Percentiles rank a stretch among this genome's conserved stretches.
These are phyloP conservation scores for Rhamphomyia laevipes DNA, from an alignment of 2,888 invertebrate species.

Conservation along the genomic window DNA sequence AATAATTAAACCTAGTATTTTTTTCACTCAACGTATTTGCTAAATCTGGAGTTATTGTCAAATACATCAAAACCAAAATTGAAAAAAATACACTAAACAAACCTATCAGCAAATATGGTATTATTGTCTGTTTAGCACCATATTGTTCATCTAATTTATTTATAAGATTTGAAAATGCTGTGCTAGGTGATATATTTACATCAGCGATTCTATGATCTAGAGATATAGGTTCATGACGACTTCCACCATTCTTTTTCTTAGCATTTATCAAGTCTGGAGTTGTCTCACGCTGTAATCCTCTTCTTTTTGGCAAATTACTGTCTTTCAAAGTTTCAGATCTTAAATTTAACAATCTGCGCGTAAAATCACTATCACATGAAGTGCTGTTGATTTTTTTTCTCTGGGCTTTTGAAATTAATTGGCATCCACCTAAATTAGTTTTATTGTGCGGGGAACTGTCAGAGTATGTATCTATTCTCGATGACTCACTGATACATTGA, in stretches of 20 bases:
- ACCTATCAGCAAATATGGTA: constrained; percentile 51
- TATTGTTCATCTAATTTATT: constrained; percentile 21
- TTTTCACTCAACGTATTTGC: constrained; percentile 29
- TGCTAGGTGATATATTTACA: constrained; percentile 19
- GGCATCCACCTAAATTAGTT: not conserved
- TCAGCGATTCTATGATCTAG: not conserved
- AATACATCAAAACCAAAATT: constrained; percentile 52
- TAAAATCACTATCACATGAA: constrained; percentile 43
- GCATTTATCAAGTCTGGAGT: not conserved
- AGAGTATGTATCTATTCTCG: not conserved
- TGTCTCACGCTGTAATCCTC: not conserved
- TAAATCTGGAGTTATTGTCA: constrained; percentile 42
- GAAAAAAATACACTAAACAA: constrained; percentile 53
- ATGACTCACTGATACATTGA: not conserved
- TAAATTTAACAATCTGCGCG: constrained; percentile 38
- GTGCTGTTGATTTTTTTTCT: not conserved
- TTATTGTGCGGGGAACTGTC: not conserved
- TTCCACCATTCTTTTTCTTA: not conserved
- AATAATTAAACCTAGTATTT: constrained; percentile 44
- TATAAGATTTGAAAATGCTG: constrained; percentile 19
- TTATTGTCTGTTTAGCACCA: constrained; percentile 35
- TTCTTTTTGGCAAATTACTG: constrained; percentile 12
- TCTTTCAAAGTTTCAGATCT: constrained; percentile 19
- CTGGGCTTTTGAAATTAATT: too few species aligned
- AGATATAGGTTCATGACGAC: not conserved